These are phyloP conservation scores for Onychostruthus taczanowskii DNA, from an alignment of 2,113 vertebrate genomes.

Conservation along the genomic window DNA sequence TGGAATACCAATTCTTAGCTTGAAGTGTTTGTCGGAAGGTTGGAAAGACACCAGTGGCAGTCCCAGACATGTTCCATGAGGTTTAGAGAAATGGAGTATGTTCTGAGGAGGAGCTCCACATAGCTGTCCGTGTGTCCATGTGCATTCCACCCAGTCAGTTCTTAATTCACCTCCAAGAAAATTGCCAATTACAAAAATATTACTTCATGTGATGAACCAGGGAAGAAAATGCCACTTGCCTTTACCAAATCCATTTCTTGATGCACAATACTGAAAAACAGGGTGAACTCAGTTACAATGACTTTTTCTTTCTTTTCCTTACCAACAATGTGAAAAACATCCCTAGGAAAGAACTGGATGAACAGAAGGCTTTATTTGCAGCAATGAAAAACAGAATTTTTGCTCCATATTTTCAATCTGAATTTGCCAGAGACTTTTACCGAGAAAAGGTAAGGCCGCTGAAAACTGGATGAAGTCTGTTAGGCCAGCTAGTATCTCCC, in stretches of 20 bases:
- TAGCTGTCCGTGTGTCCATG: neutral
- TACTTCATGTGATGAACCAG: neutral
- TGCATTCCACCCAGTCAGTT: neutral
- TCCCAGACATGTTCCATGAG: neutral
- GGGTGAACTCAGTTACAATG: neutral
- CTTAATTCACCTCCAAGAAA: neutral
- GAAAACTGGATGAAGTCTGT: neutral
- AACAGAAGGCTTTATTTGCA: slow-evolving; percentile 57
- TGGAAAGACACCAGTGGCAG: neutral
- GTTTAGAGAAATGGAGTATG: neutral
- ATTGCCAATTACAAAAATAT: neutral
- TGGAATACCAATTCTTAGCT: neutral
- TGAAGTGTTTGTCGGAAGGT: neutral
- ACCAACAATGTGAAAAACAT: neutral
- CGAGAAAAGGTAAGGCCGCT: slow-evolving; percentile 62
- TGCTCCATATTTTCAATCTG: slow-evolving; percentile 83
- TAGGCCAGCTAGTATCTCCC: neutral
- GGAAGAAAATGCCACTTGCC: neutral
- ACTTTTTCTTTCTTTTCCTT: neutral
- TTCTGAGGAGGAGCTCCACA: neutral
- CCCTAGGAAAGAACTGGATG: slow-evolving; percentile 74
- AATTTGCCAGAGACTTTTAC: slow-evolving; percentile 59
- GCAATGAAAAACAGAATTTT: slow-evolving; percentile 73
- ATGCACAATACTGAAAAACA: neutral
- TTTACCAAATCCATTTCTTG: neutral